A percentile compares a stretch with the other conserved stretches of the same genome.
phyloP scores from a whole-genome alignment of 2,888 invertebrate species.

The Lottia gigantea region DNA sequence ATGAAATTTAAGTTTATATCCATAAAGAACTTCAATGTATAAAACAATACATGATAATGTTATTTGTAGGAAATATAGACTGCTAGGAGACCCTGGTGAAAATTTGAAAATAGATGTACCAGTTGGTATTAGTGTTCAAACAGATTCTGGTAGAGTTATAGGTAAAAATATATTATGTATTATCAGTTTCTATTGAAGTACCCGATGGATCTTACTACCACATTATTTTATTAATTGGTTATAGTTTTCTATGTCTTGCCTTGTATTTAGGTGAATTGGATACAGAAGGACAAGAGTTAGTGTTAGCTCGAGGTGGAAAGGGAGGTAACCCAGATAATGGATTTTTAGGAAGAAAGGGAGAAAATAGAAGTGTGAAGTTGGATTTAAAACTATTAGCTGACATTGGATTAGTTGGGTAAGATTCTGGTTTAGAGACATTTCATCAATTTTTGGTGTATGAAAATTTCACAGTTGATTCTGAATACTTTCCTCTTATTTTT shows the following conservation, averaged over 20 bases:
- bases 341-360: slow-evolving; percentile 82
- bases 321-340: slow-evolving; percentile 84
- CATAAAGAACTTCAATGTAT: no score
- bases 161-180: slow-evolving; percentile 68
- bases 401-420: slow-evolving; percentile 84
- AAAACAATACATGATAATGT: no score
- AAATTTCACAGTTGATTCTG: no score
- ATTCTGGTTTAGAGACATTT: neutral
- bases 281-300: slow-evolving; percentile 49
- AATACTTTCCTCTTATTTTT: no score
- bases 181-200: no score
- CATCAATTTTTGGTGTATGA: no score
- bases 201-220: no score
- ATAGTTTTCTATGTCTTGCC: no score
- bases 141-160: slow-evolving; percentile 75
- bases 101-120: slow-evolving; percentile 83
- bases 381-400: slow-evolving; percentile 95
- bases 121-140: slow-evolving; percentile 80
- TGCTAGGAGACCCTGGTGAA: slow-evolving; percentile 77
- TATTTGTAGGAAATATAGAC: slow-evolving; percentile 39
- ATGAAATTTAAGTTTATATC: no score
- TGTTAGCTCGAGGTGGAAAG: slow-evolving; percentile 72
- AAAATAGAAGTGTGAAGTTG: slow-evolving; percentile 77
- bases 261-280: slow-evolving; percentile 59
- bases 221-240: no score